Evolutionary conservation across 2,888 invertebrate species (phyloP).

Genomic region (Tetragonula carbonaria): DNA sequence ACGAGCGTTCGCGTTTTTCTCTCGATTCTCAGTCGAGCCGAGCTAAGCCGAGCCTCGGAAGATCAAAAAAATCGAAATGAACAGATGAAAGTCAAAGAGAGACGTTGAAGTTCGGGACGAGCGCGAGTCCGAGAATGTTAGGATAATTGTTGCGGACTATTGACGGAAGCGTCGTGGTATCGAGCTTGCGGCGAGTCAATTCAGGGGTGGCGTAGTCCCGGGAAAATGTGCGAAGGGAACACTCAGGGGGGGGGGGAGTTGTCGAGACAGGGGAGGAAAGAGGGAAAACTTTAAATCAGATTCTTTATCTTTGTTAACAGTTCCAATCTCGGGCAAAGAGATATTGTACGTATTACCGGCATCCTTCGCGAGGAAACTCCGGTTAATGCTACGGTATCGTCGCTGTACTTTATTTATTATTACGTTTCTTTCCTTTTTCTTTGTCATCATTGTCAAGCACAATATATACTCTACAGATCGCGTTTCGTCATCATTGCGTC

Average conservation of each 20-base stretch:
- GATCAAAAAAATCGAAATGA: slow-evolving; percentile 29
- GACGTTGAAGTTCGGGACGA: background rate
- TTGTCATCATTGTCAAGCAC: too few species aligned
- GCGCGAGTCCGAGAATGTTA: background rate
- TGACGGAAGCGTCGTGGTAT: background rate
- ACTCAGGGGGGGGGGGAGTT: slow-evolving; percentile 2
- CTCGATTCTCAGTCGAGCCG: too few species aligned
- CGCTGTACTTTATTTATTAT: background rate
- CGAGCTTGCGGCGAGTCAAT: slow-evolving; percentile 11
- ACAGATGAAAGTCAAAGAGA: too few species aligned
- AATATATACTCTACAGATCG: too few species aligned
- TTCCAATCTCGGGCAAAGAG: slow-evolving; percentile 55
- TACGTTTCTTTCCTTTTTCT: background rate
- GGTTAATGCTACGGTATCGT: slow-evolving; percentile 38
- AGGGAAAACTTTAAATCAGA: slow-evolving; percentile 60
- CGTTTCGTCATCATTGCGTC: background rate
- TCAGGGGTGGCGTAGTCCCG: slow-evolving; percentile 3
- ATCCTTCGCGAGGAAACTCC: slow-evolving; percentile 56
- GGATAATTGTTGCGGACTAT: slow-evolving; percentile 37
- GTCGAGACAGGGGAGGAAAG: slow-evolving; percentile 2
- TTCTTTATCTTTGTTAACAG: slow-evolving; percentile 70
- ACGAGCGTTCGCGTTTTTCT: too few species aligned
- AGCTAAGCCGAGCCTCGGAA: slow-evolving; percentile 41
- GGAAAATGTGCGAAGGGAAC: slow-evolving; percentile 25
- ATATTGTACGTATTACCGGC: slow-evolving; percentile 45